Evolutionary conservation across 2,113 vertebrate species (phyloP).

Genomic region (Nothobranchius furzeri): DNA sequence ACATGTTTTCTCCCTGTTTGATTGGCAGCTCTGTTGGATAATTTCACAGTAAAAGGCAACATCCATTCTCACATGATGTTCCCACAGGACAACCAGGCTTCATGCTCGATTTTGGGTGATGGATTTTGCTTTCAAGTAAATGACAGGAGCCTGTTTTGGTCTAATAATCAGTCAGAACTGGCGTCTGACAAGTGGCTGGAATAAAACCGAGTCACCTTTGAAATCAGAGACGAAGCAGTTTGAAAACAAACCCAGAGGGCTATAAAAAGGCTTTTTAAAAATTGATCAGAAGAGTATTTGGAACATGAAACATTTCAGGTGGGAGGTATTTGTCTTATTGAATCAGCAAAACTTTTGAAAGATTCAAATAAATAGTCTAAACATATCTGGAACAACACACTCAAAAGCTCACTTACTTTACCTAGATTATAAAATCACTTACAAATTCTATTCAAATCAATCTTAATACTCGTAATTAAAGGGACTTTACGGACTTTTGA

Average conservation of each 20-base stretch:
- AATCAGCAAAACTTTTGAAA: slow-evolving; percentile 9
- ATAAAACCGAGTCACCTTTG: slow-evolving; percentile 44
- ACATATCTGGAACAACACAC: background rate
- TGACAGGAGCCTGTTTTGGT: slow-evolving; percentile 62
- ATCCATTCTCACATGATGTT: slow-evolving; percentile 32
- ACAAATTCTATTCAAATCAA: background rate
- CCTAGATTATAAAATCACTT: background rate
- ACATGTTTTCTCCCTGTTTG: slow-evolving; percentile 2
- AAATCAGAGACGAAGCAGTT: slow-evolving; percentile 20
- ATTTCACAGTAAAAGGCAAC: slow-evolving; percentile 31
- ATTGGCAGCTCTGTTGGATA: slow-evolving; percentile 36
- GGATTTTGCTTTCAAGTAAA: slow-evolving; percentile 65
- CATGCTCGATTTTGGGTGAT: slow-evolving; percentile 58
- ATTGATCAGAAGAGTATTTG: background rate
- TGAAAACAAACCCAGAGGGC: slow-evolving; percentile 16
- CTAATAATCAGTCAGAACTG: slow-evolving; percentile 42
- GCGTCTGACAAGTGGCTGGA: slow-evolving; percentile 45
- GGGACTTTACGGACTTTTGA: too few species aligned
- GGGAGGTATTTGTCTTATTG: background rate
- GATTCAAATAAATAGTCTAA: background rate
- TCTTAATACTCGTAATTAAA: background rate
- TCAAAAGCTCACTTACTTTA: background rate
- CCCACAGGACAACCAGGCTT: slow-evolving; percentile 36
- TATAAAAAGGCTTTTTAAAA: slow-evolving; percentile 9
- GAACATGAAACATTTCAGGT: slow-evolving; percentile 2